These are phyloP conservation scores for Parnassius smintheus DNA, from an alignment of 2,888 invertebrate genomes.

Conservation along the genomic window DNA sequence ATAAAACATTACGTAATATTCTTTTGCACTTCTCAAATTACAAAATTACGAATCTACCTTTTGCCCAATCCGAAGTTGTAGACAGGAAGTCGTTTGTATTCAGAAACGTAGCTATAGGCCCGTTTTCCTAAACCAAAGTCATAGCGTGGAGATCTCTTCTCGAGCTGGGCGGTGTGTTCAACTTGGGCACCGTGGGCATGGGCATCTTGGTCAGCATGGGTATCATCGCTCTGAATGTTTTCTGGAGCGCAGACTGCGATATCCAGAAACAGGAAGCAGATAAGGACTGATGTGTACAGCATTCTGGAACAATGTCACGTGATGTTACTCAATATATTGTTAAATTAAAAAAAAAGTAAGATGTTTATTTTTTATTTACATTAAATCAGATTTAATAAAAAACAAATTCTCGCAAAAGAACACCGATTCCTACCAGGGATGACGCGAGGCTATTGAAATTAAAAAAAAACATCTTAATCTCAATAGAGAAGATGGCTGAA, in stretches of 20 bases:
- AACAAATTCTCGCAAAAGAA: no score
- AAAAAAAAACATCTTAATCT: no score
- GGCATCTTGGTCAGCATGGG: conserved; percentile 38
- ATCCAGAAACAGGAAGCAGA: conserved; percentile 57
- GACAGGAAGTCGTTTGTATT: conserved; percentile 81
- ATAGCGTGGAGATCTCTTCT: conserved; percentile 76
- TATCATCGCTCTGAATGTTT: conserved; percentile 49
- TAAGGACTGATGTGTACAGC: conserved; percentile 55
- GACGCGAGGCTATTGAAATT: no score
- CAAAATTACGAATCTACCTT: conserved; percentile 44
- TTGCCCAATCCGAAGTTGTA: conserved; percentile 84
- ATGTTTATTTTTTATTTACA: no score
- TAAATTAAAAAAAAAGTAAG: no score
- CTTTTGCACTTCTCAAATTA: no score
- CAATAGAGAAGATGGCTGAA: no score
- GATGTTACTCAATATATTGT: no score
- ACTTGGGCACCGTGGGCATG: conserved; percentile 36
- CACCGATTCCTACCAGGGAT: no score
- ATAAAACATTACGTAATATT: no score
- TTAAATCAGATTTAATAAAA: no score
- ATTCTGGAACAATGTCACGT: conserved; percentile 57
- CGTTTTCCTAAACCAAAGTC: conserved; percentile 79
- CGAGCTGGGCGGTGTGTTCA: conserved; percentile 44
- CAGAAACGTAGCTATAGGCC: conserved; percentile 83
- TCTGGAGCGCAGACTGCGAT: conserved; percentile 64